These are phyloP conservation scores for Prenolepis imparis DNA, from an alignment of 2,888 invertebrate genomes.

Conservation along the genomic window DNA sequence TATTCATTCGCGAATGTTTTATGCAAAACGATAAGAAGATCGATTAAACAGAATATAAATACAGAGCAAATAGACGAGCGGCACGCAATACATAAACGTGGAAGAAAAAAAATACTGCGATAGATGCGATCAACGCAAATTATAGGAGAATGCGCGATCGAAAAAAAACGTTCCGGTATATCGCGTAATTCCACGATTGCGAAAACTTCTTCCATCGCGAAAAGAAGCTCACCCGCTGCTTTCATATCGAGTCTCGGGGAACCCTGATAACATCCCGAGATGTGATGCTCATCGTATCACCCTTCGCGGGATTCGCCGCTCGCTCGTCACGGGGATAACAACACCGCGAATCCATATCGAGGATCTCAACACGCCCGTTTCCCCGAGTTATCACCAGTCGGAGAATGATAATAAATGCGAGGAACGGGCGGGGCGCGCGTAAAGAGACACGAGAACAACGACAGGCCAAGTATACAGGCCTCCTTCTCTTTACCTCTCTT, in stretches of 20 bases:
- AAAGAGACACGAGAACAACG: conserved; percentile 41
- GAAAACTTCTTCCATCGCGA: neutral
- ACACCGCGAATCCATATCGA: conserved; percentile 32
- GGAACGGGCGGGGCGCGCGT: conserved; percentile 15
- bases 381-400: conserved; percentile 49
- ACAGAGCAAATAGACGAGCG: neutral
- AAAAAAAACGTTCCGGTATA: neutral
- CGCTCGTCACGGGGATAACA: conserved; percentile 22
- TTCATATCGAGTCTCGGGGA: conserved; percentile 10
- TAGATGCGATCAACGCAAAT: conserved; percentile 20
- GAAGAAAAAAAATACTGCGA: neutral
- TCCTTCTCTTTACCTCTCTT: conserved; percentile 8
- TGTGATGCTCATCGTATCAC: conserved; percentile 10
- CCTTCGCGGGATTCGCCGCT: conserved; percentile 20
- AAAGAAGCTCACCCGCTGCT: neutral
- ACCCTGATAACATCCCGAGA: conserved; percentile 38
- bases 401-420: conserved; percentile 56
- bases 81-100: neutral
- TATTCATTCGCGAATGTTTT: neutral
- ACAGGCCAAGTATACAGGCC: conserved; percentile 17
- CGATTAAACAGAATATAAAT: conserved; percentile 4
- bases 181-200: conserved; percentile 17
- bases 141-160: neutral
- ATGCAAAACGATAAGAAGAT: neutral
- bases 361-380: conserved; percentile 25